Evolutionary conservation across 1,140 invertebrate species (phyloP), one percentile per base, ranked within the genome.

Genomic region (Macrosteles quadrilineatus): DNA sequence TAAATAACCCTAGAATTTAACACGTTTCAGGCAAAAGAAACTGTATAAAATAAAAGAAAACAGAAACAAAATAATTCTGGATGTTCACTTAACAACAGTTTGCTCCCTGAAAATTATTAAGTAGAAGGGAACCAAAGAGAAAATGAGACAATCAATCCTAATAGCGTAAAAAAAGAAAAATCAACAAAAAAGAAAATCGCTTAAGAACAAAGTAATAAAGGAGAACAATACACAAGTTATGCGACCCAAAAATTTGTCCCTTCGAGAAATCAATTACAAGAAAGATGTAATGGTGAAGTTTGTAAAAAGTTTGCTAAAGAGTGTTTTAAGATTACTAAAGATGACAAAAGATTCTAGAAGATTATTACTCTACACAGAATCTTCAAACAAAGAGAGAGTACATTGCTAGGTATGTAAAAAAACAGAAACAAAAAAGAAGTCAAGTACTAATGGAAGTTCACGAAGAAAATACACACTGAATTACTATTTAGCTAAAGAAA

Each of bases 371-470:
- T n/a, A 30, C 21, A 31, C 17, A 25, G 32, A 55, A 11, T 19
- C 19, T 17, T n/a, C n/a, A n/a, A n/a, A n/a, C n/a, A n/a, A n/a
- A n/a, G n/a, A n/a, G n/a, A n/a, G n/a, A n/a, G n/a, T n/a, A n/a
- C n/a, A n/a, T n/a, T n/a, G n/a, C n/a, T 12, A 31, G 17, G 19
- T 59, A 59, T 40, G 66, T 68, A 23, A 53, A 27, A 53, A 47
- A 53, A 68, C 17, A 30, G 2, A 40, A 31, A 68, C 66, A 17
- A 40, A 68, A 30, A 47, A 29, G 43, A 68, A 68, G 53, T 55
- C 43, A 30, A 50, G 14, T 17, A 9, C n/a, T 29, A 53, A 67
- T 19, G 66, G 53, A 53, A n/a, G 14, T 30, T 68, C 32, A 19
- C 21, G 32, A 55, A 27, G 45, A 53, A 21, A 50, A 68, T 53